These are phyloP conservation scores for Epizoanthus stellaris DNA, from an alignment of 92 coral and sea anemone species.

Conservation along the genomic window DNA sequence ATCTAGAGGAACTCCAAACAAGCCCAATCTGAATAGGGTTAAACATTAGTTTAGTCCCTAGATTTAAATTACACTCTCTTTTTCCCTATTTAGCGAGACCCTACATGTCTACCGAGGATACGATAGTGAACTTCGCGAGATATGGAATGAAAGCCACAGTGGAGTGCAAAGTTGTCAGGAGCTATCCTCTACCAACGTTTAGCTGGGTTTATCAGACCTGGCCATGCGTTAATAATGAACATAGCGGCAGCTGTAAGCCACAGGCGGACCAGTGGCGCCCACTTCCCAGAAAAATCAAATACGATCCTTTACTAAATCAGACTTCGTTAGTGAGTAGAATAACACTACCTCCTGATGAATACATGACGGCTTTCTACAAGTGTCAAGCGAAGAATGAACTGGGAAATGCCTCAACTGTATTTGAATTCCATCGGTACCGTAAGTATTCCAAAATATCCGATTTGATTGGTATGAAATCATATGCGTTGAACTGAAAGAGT, in stretches of 20 bases:
- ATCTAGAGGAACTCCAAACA: too few relatives aligned
- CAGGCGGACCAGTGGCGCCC: slow-evolving; percentile 14
- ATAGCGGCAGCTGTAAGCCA: slow-evolving; percentile 33
- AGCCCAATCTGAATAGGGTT: too few relatives aligned
- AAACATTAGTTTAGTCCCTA: too few relatives aligned
- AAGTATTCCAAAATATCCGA: slow-evolving; percentile 26
- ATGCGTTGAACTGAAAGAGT: not conserved
- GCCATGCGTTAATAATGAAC: not conserved
- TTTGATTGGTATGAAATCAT: not conserved
- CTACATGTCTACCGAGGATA: not conserved
- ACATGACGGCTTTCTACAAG: slow-evolving; percentile 48
- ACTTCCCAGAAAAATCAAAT: not conserved
- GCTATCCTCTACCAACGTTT: slow-evolving; percentile 44
- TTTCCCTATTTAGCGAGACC: slow-evolving; percentile 12
- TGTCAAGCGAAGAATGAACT: slow-evolving; percentile 68
- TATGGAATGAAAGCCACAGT: not conserved
- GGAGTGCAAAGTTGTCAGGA: slow-evolving; percentile 28
- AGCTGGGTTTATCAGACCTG: slow-evolving; percentile 47
- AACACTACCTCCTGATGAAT: not conserved
- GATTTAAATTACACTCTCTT: not conserved
- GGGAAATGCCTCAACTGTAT: slow-evolving; percentile 56
- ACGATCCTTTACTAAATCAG: not conserved
- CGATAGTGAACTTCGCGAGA: not conserved
- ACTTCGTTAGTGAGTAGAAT: not conserved
- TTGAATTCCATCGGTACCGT: slow-evolving; percentile 71